These are phyloP conservation scores for Tragelaphus strepsiceros DNA, from an alignment of 2,113 vertebrate genomes.

Conservation along the genomic window DNA sequence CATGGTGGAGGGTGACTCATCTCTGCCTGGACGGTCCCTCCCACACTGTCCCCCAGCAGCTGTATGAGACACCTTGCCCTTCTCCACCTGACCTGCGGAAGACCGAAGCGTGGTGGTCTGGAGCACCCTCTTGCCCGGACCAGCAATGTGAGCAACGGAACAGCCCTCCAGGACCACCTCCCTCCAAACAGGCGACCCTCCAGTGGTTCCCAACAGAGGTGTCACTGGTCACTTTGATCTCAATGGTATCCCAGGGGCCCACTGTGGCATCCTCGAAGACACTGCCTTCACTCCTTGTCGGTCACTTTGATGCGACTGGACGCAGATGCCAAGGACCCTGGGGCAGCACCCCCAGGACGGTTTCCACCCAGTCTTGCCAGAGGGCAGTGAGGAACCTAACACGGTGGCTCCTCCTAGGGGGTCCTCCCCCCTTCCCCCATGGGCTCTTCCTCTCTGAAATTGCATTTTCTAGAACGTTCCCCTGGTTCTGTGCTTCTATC, in stretches of 20 bases:
- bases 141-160: rapidly evolving
- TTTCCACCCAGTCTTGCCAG: rapidly evolving
- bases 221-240: rapidly evolving
- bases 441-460: not conserved
- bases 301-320: not conserved
- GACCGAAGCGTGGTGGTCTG: not conserved
- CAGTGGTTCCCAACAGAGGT: rapidly evolving
- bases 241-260: not conserved
- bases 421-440: not conserved
- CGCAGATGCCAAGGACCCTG: rapidly evolving
- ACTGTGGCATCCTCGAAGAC: not conserved
- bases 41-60: not conserved
- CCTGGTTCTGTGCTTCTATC: not conserved
- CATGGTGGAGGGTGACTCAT: not conserved
- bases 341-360: not conserved
- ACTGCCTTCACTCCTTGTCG: too few relatives aligned
- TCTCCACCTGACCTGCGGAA: not conserved
- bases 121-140: not conserved
- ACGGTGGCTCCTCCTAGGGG: rapidly evolving
- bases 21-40: not conserved
- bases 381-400: rapidly evolving
- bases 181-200: rapidly evolving
- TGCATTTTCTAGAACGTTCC: not conserved
- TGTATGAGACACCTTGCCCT: not conserved
- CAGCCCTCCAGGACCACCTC: not conserved